Conservation (phyloP, 2,888 invertebrate species). For the Diachrysia chrysitis region DNA sequence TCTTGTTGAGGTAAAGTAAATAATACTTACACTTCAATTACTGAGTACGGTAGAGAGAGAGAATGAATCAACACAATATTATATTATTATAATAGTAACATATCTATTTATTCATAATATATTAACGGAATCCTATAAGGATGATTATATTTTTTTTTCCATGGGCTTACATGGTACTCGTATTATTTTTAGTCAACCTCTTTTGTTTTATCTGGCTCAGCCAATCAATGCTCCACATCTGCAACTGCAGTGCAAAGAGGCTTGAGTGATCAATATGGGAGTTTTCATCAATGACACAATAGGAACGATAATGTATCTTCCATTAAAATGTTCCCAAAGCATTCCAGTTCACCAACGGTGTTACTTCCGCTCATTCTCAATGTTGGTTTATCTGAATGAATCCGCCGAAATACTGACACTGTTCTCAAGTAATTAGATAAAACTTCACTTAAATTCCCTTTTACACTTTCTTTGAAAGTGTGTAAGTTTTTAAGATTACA, state of each 20-base stretch:
- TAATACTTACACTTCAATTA: slow-evolving; percentile 3
- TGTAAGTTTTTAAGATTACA: slow-evolving; percentile 21
- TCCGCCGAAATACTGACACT: slow-evolving; percentile 58
- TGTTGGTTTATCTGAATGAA: slow-evolving; percentile 45
- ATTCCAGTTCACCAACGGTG: slow-evolving; percentile 69
- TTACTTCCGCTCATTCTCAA: slow-evolving; percentile 62
- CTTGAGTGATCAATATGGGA: slow-evolving; percentile 48
- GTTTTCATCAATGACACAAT: slow-evolving; percentile 65
- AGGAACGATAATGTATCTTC: slow-evolving; percentile 67
- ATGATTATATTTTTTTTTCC: background rate
- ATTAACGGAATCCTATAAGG: no score
- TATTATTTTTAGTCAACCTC: background rate
- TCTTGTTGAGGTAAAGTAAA: background rate
- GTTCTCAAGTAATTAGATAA: slow-evolving; percentile 58
- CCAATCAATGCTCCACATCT: background rate
- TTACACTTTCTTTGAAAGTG: slow-evolving; percentile 29
- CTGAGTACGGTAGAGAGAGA: background rate
- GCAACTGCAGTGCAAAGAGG: slow-evolving; percentile 7
- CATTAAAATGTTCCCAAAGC: slow-evolving; percentile 71
- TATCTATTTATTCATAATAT: no score
- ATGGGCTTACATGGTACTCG: background rate
- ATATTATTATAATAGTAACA: background rate
- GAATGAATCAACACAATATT: background rate
- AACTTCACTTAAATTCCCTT: slow-evolving; percentile 41
- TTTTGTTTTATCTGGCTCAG: background rate